Base-by-base conservation (phyloP, 2,797 vertebrate species). In the Acrossocheilus wenchowensis region DNA sequence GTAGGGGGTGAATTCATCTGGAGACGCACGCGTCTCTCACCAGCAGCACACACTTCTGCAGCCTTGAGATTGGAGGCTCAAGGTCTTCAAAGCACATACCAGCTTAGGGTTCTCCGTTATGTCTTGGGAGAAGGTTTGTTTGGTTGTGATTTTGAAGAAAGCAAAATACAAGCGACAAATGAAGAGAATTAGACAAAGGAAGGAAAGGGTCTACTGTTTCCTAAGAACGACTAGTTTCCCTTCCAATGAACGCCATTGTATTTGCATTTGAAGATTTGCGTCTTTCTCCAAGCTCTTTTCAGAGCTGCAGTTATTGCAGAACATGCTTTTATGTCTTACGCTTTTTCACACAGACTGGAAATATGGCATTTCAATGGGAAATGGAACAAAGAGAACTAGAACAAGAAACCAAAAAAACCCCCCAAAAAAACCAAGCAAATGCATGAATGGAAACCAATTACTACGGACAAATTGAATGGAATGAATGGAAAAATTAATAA, bases 61-160 rank as follows among this genome's bases (percentile, higher is more conserved):
- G 73, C 68, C 84, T 60, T 36, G 78, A 89, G 87, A 88, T 88
- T 79, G 73, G 75, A 73, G 68, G 78, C 78, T 78, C 84, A 85
- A 77, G 82, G 74, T 87, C 39, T 83, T 81, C 86, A 79, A 78
- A 81, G 52, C 82, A 83, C 60, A 64, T 39, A 73, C 48, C 48
- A 78, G 83, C 80, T 90, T 83, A 87, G 3, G 54, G 52, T 72
- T 54, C 71, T 68, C 71, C 52, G 60, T 57, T 85, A 75, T 54
- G 79, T 84, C 68, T 66, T 62, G 66, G 86, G 80, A 81, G 84
- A 77, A 88, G 71, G 82, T 81, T 75, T 88, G 60, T 88, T 92
- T 87, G 82, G 88, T 39, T 89, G 90, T 87, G 48, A 89, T 71
- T 79, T 19, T 80, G 43, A 17, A 66, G 34, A 80, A 85, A 73